Conservation (phyloP, 2,888 invertebrate genomes). For the Oscheius sp. region DNA sequence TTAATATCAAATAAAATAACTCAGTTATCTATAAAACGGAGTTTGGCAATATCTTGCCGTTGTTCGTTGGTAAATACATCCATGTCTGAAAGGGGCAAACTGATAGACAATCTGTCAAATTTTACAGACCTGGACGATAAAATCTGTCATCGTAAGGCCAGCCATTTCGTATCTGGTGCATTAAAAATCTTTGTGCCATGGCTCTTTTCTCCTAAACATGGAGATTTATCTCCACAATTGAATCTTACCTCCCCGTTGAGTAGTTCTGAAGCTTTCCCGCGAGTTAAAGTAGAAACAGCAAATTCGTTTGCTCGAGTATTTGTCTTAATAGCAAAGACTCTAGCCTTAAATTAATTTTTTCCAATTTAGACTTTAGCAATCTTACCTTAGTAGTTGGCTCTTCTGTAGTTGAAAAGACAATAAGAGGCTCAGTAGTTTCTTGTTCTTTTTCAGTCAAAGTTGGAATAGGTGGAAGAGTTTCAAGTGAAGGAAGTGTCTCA, state of each 20-base stretch:
- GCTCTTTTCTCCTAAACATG: conserved; percentile 42
- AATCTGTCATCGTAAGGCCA: conserved; percentile 69
- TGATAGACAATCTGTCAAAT: background rate
- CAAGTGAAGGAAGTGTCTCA: conserved; percentile 11
- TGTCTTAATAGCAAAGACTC: background rate
- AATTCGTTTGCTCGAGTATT: background rate
- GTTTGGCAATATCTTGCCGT: conserved; percentile 21
- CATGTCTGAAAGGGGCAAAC: conserved; percentile 22
- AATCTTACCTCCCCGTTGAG: conserved; percentile 8
- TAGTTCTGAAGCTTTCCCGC: conserved; percentile 18
- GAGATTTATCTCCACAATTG: background rate
- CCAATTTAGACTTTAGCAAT: background rate
- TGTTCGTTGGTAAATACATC: conserved; percentile 25
- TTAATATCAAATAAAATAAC: background rate
- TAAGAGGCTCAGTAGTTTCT: conserved; percentile 10
- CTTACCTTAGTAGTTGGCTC: conserved; percentile 9
- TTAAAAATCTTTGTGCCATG: conserved; percentile 57
- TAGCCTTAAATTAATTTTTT: background rate
- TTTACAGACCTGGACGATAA: conserved; percentile 56
- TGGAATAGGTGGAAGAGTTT: conserved; percentile 9
- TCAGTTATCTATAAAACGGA: conserved; percentile 29
- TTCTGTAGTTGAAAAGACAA: conserved; percentile 15
- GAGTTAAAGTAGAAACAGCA: background rate
- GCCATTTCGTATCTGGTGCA: conserved; percentile 65
- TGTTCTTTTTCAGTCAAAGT: conserved; percentile 20